Conservation (phyloP, 2,113 vertebrate species). For the Calidris pugnax region DNA sequence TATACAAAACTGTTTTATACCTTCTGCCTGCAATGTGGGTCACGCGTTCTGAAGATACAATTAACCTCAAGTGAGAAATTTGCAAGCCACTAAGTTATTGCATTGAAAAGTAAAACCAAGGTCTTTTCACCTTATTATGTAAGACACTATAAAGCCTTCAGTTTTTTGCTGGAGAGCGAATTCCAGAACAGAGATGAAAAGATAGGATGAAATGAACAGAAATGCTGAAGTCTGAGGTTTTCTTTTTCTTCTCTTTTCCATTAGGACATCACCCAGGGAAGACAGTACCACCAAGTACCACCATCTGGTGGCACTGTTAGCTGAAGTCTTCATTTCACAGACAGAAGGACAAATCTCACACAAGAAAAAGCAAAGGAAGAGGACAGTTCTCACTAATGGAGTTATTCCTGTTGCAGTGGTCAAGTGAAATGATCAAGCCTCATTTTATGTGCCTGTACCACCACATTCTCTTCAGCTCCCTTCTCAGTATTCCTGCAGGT, state of each 20-base stretch:
- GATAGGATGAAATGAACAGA: not conserved
- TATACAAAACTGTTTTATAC: conserved; percentile 2
- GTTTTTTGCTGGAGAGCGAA: not conserved
- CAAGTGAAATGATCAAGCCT: not conserved
- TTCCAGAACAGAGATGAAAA: not conserved
- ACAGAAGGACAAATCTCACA: not conserved
- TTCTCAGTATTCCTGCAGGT: not conserved
- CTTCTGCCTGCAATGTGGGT: not conserved
- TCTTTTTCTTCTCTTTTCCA: not conserved
- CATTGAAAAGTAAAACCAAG: conserved; percentile 14
- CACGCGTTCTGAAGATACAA: not conserved
- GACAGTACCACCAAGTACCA: not conserved
- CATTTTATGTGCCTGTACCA: not conserved
- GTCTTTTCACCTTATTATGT: conserved; percentile 11
- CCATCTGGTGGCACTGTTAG: conserved; percentile 48
- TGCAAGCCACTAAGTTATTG: not conserved
- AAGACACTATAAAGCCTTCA: not conserved
- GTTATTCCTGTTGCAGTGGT: not conserved
- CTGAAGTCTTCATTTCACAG: not conserved
- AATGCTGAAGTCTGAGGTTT: not conserved
- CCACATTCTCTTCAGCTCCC: not conserved
- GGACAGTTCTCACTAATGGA: not conserved
- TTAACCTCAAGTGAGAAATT: conserved; percentile 44
- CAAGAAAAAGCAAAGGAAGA: not conserved
- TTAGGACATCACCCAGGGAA: not conserved